phyloP scores from a whole-genome alignment of 1,140 invertebrate species.

The Drosophila parabipectinata region DNA sequence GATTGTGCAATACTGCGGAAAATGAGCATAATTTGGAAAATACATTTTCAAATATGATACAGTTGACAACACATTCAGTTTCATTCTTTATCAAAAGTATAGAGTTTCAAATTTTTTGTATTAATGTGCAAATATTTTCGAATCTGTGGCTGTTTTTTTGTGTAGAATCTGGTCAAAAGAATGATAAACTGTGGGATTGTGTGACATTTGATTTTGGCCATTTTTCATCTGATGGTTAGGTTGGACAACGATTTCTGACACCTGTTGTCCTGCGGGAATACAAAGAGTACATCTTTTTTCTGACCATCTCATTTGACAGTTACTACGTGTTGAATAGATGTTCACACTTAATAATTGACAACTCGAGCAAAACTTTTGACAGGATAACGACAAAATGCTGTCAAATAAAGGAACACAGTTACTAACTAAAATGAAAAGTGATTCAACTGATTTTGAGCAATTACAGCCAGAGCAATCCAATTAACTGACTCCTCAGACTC shows the following conservation, averaged over 20 bases:
- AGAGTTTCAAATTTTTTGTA: too few species aligned
- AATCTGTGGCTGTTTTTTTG: neutral
- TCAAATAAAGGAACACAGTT: constrained; percentile 13
- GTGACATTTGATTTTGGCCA: constrained; percentile 37
- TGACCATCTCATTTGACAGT: constrained; percentile 47
- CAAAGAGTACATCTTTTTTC: constrained; percentile 22
- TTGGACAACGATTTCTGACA: constrained; percentile 30
- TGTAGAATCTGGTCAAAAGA: neutral
- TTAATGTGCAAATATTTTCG: too few species aligned
- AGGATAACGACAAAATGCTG: constrained; percentile 15
- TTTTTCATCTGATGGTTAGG: constrained; percentile 7
- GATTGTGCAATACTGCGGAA: neutral
- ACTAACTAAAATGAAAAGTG: constrained; percentile 18
- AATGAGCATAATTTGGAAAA: too few species aligned
- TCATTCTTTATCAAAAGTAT: too few species aligned
- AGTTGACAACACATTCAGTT: too few species aligned
- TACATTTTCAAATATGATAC: too few species aligned
- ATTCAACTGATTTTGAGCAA: constrained; percentile 18
- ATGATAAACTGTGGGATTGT: constrained; percentile 6
- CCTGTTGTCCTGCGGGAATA: constrained; percentile 23
- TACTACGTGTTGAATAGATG: constrained; percentile 36
- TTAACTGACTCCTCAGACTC: constrained; percentile 14
- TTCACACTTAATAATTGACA: constrained; percentile 43
- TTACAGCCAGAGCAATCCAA: constrained; percentile 50
- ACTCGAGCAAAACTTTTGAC: constrained; percentile 18